Evolutionary conservation across 1,140 invertebrate genomes (phyloP).

Genomic region (Prorops nasuta): DNA sequence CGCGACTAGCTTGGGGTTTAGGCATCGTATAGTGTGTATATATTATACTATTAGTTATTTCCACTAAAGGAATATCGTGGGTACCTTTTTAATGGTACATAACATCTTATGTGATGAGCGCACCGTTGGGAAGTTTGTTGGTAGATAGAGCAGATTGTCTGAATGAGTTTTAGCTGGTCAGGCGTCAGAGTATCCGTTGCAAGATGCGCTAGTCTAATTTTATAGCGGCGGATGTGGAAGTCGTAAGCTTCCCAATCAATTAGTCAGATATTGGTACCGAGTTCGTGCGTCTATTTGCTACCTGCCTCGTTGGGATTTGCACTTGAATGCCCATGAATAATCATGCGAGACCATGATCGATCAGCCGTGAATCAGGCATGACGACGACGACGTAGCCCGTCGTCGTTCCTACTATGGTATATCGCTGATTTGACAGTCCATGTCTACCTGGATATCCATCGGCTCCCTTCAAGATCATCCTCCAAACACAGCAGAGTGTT

Average conservation of each 20-base stretch:
- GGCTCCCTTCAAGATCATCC: too few species aligned
- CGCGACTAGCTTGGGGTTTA: too few species aligned
- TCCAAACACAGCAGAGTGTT: too few species aligned
- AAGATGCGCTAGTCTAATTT: not conserved
- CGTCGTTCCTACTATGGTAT: constrained; percentile 31
- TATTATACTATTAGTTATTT: too few species aligned
- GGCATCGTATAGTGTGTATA: too few species aligned
- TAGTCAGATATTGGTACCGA: constrained; percentile 24
- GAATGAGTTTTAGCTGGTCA: too few species aligned
- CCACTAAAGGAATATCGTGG: too few species aligned
- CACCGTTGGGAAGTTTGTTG: not conserved
- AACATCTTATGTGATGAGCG: too few species aligned
- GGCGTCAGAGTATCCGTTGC: not conserved
- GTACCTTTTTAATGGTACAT: too few species aligned
- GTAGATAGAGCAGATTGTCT: not conserved
- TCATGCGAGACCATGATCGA: constrained; percentile 33
- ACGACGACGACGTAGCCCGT: constrained; percentile 24
- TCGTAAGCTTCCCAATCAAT: constrained; percentile 28
- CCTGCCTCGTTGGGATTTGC: constrained; percentile 31
- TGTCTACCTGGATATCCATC: too few species aligned
- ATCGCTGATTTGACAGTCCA: constrained; percentile 20
- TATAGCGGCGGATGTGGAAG: constrained; percentile 2
- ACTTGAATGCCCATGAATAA: constrained; percentile 38
- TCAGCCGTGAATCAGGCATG: constrained; percentile 25
- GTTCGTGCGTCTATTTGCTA: constrained; percentile 25